Evolutionary conservation across 2,797 vertebrate species (phyloP), one percentile per base, ranked within the genome.

Genomic region (Cyclura pinguis): DNA sequence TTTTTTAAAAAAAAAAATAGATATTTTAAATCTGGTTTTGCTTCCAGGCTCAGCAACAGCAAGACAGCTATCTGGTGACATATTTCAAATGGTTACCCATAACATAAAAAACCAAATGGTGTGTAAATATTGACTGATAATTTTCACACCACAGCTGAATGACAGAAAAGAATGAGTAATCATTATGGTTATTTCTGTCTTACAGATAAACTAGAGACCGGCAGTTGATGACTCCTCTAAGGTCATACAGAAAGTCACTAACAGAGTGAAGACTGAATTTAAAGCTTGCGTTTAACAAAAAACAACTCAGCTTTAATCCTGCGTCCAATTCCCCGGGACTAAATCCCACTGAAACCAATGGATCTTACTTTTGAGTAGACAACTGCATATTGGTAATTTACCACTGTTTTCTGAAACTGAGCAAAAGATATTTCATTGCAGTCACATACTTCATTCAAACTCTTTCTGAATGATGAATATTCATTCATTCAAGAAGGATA

Each of bases 101-200:
- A 77, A 88, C 72, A 77, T 73, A 69, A 9, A 50, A 27, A n/a
- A 29, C 59, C 91, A 87, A 62, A 62, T 88, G 38, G 74, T 91
- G 80, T 86, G 52, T 78, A 94, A 89, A 91, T 78, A 85, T 67
- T 92, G 94, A 89, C 52, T 89, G 85, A 90, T 78, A 57, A 82
- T 0, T 89, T 86, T 74, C 47, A 83, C 27, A 57, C 73, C 10
- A 91, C 9, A 89, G 6, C 52, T 88, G 62, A 87, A 85, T 0
- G 81, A 78, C 27, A 91, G 55, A 64, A 52, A 88, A 93, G 85
- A 42, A 78, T 22, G 84, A 78, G 9, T 74, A n/a, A 86, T 81
- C 38, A 86, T 47, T 86, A 62, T 32, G 83, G 57, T 85, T 74
- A 91, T 73, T 85, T 13, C 50, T 74, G 57, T 80, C 91, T 93